Conservation (phyloP, 2,888 invertebrate genomes). For the Gari tellinella region DNA sequence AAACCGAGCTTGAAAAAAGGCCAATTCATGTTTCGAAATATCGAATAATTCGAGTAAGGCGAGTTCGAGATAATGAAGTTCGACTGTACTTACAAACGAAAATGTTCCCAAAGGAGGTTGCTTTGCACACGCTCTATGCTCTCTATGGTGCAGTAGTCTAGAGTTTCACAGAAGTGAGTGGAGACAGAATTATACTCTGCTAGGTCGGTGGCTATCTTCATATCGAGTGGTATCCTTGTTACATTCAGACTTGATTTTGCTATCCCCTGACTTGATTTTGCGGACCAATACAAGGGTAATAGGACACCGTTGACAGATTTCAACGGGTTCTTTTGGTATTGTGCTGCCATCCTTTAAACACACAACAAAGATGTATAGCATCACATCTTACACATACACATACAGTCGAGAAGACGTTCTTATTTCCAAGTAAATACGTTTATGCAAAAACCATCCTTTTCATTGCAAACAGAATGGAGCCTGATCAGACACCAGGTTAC, state of each 20-base stretch:
- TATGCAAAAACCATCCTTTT: too few relatives aligned
- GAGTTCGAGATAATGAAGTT: too few relatives aligned
- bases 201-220: slow-evolving; percentile 11
- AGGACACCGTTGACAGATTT: slow-evolving; percentile 37
- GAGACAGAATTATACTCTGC: slow-evolving; percentile 40
- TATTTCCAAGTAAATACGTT: too few relatives aligned
- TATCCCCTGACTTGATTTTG: too few relatives aligned
- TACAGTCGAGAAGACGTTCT: too few relatives aligned
- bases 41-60: too few relatives aligned
- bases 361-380: too few relatives aligned
- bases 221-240: slow-evolving; percentile 20
- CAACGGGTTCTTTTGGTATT: slow-evolving; percentile 28
- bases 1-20: too few relatives aligned
- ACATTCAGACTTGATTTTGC: slow-evolving; percentile 1
- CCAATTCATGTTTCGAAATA: too few relatives aligned
- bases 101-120: slow-evolving; percentile 55
- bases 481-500: too few relatives aligned
- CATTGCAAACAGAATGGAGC: too few relatives aligned
- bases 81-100: slow-evolving; percentile 52
- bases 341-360: slow-evolving; percentile 35
- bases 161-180: slow-evolving; percentile 33
- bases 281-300: slow-evolving; percentile 52
- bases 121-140: slow-evolving; percentile 50
- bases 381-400: too few relatives aligned
- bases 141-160: slow-evolving; percentile 28